Percentiles rank a stretch among this genome's conserved stretches.
phyloP scores from a whole-genome alignment of 2,113 vertebrate species.

The Pachyramphus minor region DNA sequence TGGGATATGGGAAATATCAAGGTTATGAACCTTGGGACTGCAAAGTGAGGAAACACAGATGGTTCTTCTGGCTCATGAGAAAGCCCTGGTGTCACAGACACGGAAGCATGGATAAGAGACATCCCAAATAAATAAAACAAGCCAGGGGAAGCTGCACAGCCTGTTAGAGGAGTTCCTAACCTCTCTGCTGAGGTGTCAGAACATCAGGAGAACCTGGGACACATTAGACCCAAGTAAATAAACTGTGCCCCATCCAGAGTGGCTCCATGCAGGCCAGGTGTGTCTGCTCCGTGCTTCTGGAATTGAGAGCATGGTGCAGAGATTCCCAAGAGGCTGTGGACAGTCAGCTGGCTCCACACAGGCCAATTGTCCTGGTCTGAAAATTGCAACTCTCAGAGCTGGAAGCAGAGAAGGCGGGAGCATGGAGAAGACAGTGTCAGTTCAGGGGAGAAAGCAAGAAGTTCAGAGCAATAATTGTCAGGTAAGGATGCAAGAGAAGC shows the following conservation, averaged over 20 bases:
- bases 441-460: conserved; percentile 37
- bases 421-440: conserved; percentile 60
- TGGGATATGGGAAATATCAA: background rate
- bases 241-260: conserved; percentile 57
- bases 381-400: conserved; percentile 59
- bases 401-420: conserved; percentile 65
- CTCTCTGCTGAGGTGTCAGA: conserved; percentile 64
- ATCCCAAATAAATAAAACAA: conserved; percentile 28
- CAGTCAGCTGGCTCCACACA: conserved; percentile 50
- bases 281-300: conserved; percentile 65
- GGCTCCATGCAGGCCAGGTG: conserved; percentile 61
- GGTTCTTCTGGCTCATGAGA: conserved; percentile 25
- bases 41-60: conserved; percentile 23
- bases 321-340: conserved; percentile 46
- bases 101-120: background rate
- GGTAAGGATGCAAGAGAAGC: conserved; percentile 10
- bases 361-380: conserved; percentile 55
- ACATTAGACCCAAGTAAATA: conserved; percentile 46
- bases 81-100: conserved; percentile 20
- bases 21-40: background rate
- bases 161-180: conserved; percentile 57
- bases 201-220: conserved; percentile 29
- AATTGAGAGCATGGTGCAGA: conserved; percentile 66
- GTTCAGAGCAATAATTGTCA: conserved; percentile 2
- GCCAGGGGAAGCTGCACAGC: conserved; percentile 57